These are phyloP conservation scores for Corydoras sp. DNA, from an alignment of 2,113 vertebrate genomes.

Conservation along the genomic window DNA sequence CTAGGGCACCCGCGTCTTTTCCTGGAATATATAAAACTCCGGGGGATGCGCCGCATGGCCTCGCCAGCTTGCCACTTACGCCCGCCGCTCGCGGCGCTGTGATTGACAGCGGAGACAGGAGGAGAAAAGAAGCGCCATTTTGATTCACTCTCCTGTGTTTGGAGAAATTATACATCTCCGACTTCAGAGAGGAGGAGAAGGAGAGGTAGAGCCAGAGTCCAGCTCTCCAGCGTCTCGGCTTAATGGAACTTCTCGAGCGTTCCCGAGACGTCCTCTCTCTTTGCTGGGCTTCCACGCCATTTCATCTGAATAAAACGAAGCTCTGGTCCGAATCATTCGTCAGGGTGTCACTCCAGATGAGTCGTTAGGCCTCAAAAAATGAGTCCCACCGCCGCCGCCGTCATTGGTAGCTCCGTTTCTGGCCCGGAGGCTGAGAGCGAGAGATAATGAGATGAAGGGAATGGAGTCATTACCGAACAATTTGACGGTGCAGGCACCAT, in stretches of 20 bases:
- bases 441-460: conserved; percentile 54
- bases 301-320: background rate
- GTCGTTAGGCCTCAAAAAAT: conserved; percentile 5
- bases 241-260: too few species aligned
- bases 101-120: conserved; percentile 56
- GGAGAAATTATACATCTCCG: conserved; percentile 53
- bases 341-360: conserved; percentile 3
- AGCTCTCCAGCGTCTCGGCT: background rate
- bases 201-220: background rate
- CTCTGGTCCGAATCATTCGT: background rate
- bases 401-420: conserved; percentile 27
- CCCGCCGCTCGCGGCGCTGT: conserved; percentile 55
- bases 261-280: background rate
- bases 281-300: too few species aligned
- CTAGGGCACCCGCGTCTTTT: conserved; percentile 74
- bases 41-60: conserved; percentile 54
- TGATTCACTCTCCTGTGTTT: conserved; percentile 56
- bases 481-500: conserved; percentile 60
- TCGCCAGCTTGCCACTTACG: conserved; percentile 54
- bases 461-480: conserved; percentile 63
- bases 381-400: conserved; percentile 17
- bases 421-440: conserved; percentile 2
- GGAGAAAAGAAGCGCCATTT: conserved; percentile 46
- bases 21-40: conserved; percentile 56
- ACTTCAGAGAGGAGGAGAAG: conserved; percentile 22